phyloP scores from a whole-genome alignment of 2,888 invertebrate species.

The Acleris emargana region DNA sequence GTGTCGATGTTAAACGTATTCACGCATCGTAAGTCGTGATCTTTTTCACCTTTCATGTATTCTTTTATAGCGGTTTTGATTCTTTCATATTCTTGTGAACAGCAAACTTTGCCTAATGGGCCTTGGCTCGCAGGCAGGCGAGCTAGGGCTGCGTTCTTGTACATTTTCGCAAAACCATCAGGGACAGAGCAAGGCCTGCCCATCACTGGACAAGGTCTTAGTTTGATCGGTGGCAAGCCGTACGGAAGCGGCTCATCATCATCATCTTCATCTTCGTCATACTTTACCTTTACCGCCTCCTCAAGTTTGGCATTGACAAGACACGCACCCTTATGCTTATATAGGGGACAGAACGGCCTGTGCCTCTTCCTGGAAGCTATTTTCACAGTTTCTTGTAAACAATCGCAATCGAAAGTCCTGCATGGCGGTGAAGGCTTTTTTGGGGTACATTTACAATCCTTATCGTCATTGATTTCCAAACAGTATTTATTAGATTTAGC shows the following conservation, averaged over 20 bases:
- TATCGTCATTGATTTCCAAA: constrained; percentile 57
- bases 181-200: constrained; percentile 75
- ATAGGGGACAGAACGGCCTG: constrained; percentile 69
- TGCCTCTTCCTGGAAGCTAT: constrained; percentile 63
- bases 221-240: constrained; percentile 71
- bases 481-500: constrained; percentile 39
- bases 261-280: constrained; percentile 72
- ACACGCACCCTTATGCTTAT: constrained; percentile 67
- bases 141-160: constrained; percentile 63
- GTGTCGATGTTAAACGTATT: constrained; percentile 72
- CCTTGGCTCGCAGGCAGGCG: constrained; percentile 66
- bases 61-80: constrained; percentile 73
- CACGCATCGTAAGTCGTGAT: constrained; percentile 67
- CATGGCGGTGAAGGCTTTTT: constrained; percentile 68
- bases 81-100: constrained; percentile 75
- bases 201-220: constrained; percentile 76
- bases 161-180: constrained; percentile 77
- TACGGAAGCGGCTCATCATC: constrained; percentile 74
- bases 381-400: constrained; percentile 58
- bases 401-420: constrained; percentile 72
- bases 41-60: constrained; percentile 69
- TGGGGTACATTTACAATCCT: constrained; percentile 71
- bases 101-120: constrained; percentile 75
- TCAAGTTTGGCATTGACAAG: constrained; percentile 67
- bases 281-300: constrained; percentile 57